Base-by-base conservation (phyloP, 2,888 invertebrate genomes). In the Leucozona laternaria region DNA sequence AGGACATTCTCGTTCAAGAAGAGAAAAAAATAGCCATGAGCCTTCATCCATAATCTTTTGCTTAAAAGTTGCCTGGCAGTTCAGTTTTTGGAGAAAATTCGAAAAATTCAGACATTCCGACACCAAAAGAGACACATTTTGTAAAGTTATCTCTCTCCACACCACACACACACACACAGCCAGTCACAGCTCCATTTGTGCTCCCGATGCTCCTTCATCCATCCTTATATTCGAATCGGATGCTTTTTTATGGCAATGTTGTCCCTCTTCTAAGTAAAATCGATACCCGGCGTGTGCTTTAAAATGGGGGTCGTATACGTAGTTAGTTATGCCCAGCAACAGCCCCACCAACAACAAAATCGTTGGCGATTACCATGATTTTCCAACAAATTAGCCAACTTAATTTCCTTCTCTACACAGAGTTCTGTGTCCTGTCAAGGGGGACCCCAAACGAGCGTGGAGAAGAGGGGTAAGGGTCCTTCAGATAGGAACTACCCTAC, bases 331-430 rank as follows among this genome's bases (percentile, higher is more conserved):
- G 22, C 15, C 20, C 50, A 17, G 53, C 37, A n/a, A 34, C 45
- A 37, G 43, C 4, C 37, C n/a, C 15, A 53, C 37, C 50, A 82
- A 82, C 78, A 82, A 82, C 86, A 86, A 82, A 70, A 78, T 71
- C 75, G 43, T 73, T 75, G 70, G 58, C 86, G 86, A 86, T 86
- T 86, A 86, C 86, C 86, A 86, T 86, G 86, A 86, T 86, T 86
- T 86, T 86, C 86, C 86, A 86, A 86, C 86, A 86, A 86, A 86
- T 86, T 86, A 86, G 82, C 78, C 86, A 86, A 86, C 82, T 86
- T 86, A 86, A 86, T 86, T 86, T 86, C 86, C 86, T 86, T 58
- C 31, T 28, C 31, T 10, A 17, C 17, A 20, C 17, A 62, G 77
- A 48, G 53, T 68, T 50, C 53, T 53, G 50, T 53, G 50, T 68